phyloP scores from a whole-genome alignment of 2,113 vertebrate genomes.

The human (Homo sapiens) region GRCh38 chr3:177080001-177080500 shows the following conservation, averaged over 20 bases:
- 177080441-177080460: slow-evolving; percentile 4
- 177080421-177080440: slow-evolving; percentile 38
- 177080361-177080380: not conserved
- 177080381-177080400: not conserved
- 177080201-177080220: not conserved
- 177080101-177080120: not conserved
- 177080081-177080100: not conserved
- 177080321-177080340: not conserved
- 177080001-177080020: not conserved
- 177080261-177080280: not conserved
- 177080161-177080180: not conserved
- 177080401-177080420: not conserved
- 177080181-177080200: not conserved
- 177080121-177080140: not conserved
- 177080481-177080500: slow-evolving; percentile 36
- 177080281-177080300: not conserved
- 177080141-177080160: not conserved
- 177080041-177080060: not conserved
- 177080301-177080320: not conserved
- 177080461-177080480: slow-evolving; percentile 24
- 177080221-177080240: not conserved
- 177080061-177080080: not conserved
- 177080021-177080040: not conserved
- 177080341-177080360: not conserved
- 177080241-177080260: not conserved